Base-by-base conservation (phyloP, 2,888 invertebrate species). In the Synanthedon myopaeformis region DNA sequence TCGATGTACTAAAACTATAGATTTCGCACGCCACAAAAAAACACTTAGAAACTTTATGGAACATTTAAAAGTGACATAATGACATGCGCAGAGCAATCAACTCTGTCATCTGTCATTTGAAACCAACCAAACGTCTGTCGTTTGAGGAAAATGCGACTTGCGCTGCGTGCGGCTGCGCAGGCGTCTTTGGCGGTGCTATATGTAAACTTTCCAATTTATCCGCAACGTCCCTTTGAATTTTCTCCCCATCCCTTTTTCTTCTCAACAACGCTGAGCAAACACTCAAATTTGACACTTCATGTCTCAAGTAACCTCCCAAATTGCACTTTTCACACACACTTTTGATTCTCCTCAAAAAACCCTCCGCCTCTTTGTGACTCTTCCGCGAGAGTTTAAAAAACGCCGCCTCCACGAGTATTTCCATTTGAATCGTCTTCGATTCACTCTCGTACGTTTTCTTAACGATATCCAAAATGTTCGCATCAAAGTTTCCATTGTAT, bases 251-350 rank as follows among this genome's bases (percentile, higher is more conserved):
- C 10, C 60, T 69, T 0, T 56, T 50, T 28, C 65, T 69, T 1
- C 76, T 65, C 1, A 79, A 11, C 35, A 61, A 61, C 0, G 79
- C 79, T 0, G 78, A 70, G 0, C 80, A 68, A 0, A 70, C 61
- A 63, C 79, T 69, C 3, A 83, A 52, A 64, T 86, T 86, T 54
- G 72, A 55, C 0, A 84, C 59, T 3, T 85, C 83, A 4, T 72
- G 78, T 0, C 35, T 60, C 23, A 77, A 48, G 59, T 82, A 78
- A 0, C 14, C 14, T 53, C 75, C 64, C 0, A 64, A 19, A 0
- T 55, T 23, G 0, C 45, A 17, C 0, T 60, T 54, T 6, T 77
- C 77, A 23, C 73, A 61, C 1, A 73, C 41, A 0, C 83, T 83
- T 11, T 80, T 71, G 13, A 85, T 72, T 4, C 63, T 68, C 0